Conservation (phyloP, 2,797 vertebrate genomes). For the Gymnothorax reevesii region DNA sequence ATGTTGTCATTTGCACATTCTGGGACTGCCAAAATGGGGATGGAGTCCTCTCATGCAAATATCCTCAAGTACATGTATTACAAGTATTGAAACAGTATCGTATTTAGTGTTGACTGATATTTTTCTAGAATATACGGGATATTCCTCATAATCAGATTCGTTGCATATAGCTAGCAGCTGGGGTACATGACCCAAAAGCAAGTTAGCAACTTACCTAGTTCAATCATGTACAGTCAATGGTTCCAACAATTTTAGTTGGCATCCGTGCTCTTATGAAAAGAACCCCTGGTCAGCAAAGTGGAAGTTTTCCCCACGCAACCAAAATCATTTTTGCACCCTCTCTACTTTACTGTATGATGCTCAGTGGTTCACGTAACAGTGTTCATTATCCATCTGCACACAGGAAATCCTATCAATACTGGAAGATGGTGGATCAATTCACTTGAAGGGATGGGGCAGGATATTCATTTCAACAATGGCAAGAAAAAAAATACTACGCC, state of each 20-base stretch:
- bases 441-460: constrained; percentile 83
- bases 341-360: constrained; percentile 50
- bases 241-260: too few species aligned
- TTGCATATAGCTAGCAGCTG: background rate
- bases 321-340: constrained; percentile 19
- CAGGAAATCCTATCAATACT: constrained; percentile 80
- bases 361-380: constrained; percentile 69
- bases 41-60: background rate
- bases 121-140: background rate
- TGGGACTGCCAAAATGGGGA: background rate
- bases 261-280: too few species aligned
- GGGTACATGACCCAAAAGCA: background rate
- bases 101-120: background rate
- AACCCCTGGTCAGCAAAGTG: too few species aligned
- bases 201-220: too few species aligned
- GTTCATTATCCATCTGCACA: constrained; percentile 74
- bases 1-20: background rate
- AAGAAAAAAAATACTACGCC: constrained; percentile 79
- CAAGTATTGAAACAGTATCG: background rate
- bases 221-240: too few species aligned
- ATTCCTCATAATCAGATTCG: background rate
- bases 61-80: background rate
- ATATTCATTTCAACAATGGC: constrained; percentile 86
- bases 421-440: constrained; percentile 78
- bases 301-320: background rate